Conservation (phyloP, 2,797 vertebrate species). For the Pseudomugil gertrudae region DNA sequence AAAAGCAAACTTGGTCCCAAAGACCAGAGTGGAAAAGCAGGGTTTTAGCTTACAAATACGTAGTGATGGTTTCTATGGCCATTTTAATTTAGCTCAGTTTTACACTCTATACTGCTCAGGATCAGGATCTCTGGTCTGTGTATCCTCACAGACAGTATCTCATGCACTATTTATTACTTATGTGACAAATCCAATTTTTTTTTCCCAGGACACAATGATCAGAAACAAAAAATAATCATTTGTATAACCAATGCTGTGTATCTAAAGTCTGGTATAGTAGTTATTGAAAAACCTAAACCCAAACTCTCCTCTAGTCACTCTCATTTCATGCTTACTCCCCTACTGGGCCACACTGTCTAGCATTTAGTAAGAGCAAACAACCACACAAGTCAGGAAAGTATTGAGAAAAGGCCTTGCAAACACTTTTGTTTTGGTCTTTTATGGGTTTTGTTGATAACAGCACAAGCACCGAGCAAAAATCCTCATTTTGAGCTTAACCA, state of each 20-base stretch:
- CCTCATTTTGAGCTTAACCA: constrained; percentile 14
- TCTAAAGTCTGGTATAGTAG: constrained; percentile 1
- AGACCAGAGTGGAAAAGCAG: constrained; percentile 30
- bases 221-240: neutral
- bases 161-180: neutral
- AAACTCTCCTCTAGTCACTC: neutral
- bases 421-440: constrained; percentile 14
- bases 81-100: neutral
- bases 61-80: constrained; percentile 33
- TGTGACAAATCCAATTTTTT: constrained; percentile 8
- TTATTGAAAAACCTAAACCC: neutral
- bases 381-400: neutral
- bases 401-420: neutral
- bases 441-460: constrained; percentile 20
- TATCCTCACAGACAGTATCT: constrained; percentile 12
- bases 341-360: neutral
- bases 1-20: constrained; percentile 13
- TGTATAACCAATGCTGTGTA: neutral
- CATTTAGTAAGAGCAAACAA: neutral
- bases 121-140: constrained; percentile 5
- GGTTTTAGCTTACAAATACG: constrained; percentile 30
- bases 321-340: neutral
- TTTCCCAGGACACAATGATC: constrained; percentile 10
- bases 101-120: neutral
- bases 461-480: constrained; percentile 16